A percentile compares a stretch with the other conserved stretches of the same genome.
phyloP scores from a whole-genome alignment of 1,140 invertebrate genomes.

The Saccostrea echinata region DNA sequence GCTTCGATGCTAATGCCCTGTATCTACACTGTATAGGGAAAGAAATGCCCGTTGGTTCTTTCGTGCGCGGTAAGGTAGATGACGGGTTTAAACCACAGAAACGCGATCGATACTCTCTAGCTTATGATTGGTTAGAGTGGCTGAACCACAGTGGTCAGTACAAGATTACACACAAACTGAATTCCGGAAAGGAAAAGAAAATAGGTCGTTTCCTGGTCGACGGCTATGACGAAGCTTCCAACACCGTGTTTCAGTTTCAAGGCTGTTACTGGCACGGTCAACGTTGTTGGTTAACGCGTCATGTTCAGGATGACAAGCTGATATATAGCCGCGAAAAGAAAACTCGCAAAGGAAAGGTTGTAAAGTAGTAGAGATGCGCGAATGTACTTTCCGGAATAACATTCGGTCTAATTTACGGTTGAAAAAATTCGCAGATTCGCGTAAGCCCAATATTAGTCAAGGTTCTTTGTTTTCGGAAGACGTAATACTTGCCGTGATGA shows the following conservation, averaged over 20 bases:
- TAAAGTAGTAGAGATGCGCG: conserved; percentile 43
- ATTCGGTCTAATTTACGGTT: conserved; percentile 8
- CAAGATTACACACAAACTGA: conserved; percentile 44
- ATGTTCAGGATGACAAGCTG: background rate
- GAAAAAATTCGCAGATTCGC: conserved; percentile 35
- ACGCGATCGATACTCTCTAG: conserved; percentile 32
- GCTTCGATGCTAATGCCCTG: conserved; percentile 52
- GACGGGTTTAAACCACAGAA: conserved; percentile 46
- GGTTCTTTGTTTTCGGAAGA: conserved; percentile 18
- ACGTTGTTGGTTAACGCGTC: conserved; percentile 27
- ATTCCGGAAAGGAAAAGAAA: conserved; percentile 42
- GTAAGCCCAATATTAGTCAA: conserved; percentile 6
- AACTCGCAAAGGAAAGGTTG: conserved; percentile 1
- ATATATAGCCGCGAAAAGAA: conserved; percentile 28
- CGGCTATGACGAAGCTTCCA: conserved; percentile 31
- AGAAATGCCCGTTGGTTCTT: conserved; percentile 59
- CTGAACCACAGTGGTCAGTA: background rate
- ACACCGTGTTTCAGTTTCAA: conserved; percentile 33
- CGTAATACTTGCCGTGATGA: conserved; percentile 39
- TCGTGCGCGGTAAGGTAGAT: conserved; percentile 40
- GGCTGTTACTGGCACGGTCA: conserved; percentile 50
- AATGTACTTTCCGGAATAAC: conserved; percentile 9
- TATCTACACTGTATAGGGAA: conserved; percentile 49
- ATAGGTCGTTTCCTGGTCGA: conserved; percentile 43
- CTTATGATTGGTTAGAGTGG: conserved; percentile 47